Conservation (phyloP, 2,888 invertebrate species). For the Tyria jacobaeae region DNA sequence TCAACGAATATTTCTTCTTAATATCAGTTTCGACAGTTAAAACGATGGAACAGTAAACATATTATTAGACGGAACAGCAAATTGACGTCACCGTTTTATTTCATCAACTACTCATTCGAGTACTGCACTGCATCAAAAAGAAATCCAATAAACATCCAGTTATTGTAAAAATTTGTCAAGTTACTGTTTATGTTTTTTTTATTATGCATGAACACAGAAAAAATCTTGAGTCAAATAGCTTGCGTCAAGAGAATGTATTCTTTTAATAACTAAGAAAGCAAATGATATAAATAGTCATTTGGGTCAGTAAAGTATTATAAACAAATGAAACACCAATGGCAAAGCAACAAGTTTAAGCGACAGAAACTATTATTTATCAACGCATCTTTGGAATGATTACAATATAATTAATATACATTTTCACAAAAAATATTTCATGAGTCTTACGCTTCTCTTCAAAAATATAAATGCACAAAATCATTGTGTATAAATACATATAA, state of each 20-base stretch:
- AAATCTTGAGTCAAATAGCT: neutral
- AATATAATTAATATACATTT: slow-evolving; percentile 55
- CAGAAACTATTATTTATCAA: slow-evolving; percentile 63
- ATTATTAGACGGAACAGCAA: too few species aligned
- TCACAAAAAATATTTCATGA: slow-evolving; percentile 26
- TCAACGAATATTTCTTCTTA: too few species aligned
- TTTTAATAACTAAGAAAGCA: neutral
- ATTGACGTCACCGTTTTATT: too few species aligned
- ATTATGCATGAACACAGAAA: neutral
- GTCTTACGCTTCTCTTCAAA: slow-evolving; percentile 45
- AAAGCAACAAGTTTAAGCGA: slow-evolving; percentile 31
- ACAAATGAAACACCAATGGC: neutral
- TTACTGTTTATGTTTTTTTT: neutral
- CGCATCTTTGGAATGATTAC: slow-evolving; percentile 81
- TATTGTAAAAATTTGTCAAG: neutral
- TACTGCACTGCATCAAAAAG: too few species aligned
- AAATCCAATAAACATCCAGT: too few species aligned
- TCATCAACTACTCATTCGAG: too few species aligned
- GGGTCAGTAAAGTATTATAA: neutral
- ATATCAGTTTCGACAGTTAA: too few species aligned
- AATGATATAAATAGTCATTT: neutral
- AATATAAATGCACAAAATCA: slow-evolving; percentile 47
- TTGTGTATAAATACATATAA: slow-evolving; percentile 33
- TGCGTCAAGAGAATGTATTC: neutral
- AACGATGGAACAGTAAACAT: too few species aligned